A percentile compares a stretch with the other conserved stretches of the same genome.
These are phyloP conservation scores for Thereva nobilitata DNA, from an alignment of 2,888 invertebrate species.

Conservation along the genomic window DNA sequence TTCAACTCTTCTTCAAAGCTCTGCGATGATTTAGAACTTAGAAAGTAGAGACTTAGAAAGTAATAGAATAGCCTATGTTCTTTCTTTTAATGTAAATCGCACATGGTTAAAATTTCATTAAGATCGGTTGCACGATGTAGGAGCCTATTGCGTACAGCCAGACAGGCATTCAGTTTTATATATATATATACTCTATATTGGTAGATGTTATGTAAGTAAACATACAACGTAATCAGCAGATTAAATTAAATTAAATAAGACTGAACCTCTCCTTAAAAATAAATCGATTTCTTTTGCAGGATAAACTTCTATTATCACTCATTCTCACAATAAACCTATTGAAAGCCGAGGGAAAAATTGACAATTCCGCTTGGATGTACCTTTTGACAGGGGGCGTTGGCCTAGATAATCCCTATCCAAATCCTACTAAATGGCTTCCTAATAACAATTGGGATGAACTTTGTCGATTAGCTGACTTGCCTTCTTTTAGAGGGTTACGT, in stretches of 20 bases:
- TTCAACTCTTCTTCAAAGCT: too few species aligned
- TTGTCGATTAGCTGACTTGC: slow-evolving; percentile 63
- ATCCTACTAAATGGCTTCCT: slow-evolving; percentile 74
- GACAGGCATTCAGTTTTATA: too few species aligned
- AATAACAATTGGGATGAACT: slow-evolving; percentile 77
- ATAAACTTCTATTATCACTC: slow-evolving; percentile 87
- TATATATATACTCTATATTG: too few species aligned
- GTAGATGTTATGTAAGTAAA: too few species aligned
- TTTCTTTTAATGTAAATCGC: too few species aligned
- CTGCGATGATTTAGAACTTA: too few species aligned
- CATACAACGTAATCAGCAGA: too few species aligned
- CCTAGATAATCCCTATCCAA: slow-evolving; percentile 72
- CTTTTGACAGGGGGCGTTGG: slow-evolving; percentile 84
- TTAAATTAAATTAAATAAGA: neutral
- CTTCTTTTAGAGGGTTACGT: slow-evolving; percentile 65
- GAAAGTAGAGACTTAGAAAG: too few species aligned
- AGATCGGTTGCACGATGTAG: too few species aligned
- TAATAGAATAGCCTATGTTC: too few species aligned
- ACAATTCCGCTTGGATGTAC: slow-evolving; percentile 78
- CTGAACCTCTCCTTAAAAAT: slow-evolving; percentile 1
- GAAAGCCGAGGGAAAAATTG: slow-evolving; percentile 65
- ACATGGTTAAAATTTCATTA: too few species aligned
- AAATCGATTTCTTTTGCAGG: slow-evolving; percentile 58
- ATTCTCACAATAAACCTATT: slow-evolving; percentile 73
- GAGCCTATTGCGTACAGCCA: too few species aligned